A percentile compares a stretch with the other conserved stretches of the same genome.
Conservation (phyloP, 2,797 vertebrate genomes). For the Erethizon dorsatum region DNA sequence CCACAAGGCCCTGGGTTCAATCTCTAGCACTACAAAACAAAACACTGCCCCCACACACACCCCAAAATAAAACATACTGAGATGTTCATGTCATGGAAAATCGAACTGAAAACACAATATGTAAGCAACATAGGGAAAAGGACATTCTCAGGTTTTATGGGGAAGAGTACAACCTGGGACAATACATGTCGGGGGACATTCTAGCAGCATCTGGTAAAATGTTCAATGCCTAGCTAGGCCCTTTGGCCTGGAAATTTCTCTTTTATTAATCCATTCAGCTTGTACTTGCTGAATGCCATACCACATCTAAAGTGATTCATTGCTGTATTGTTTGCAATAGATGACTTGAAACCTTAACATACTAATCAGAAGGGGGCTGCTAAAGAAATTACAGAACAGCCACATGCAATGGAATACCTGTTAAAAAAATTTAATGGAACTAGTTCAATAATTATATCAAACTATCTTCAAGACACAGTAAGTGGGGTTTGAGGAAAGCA, state of each 20-base stretch:
- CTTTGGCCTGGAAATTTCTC: background rate
- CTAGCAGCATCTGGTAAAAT: background rate
- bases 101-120: background rate
- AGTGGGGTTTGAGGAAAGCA: background rate
- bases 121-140: background rate
- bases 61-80: background rate
- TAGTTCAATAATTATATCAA: background rate
- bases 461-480: background rate
- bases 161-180: background rate
- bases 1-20: background rate
- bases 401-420: background rate
- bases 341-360: background rate
- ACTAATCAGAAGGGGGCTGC: background rate
- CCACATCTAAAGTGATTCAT: background rate
- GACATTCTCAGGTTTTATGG: background rate
- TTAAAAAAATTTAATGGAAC: background rate
- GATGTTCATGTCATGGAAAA: background rate
- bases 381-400: background rate
- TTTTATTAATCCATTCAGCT: background rate
- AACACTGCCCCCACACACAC: background rate
- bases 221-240: accelerated
- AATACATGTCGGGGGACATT: accelerated
- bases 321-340: background rate
- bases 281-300: background rate
- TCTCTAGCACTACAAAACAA: background rate